phyloP scores from a whole-genome alignment of 2,888 invertebrate species.

The Apoda limacodes region DNA sequence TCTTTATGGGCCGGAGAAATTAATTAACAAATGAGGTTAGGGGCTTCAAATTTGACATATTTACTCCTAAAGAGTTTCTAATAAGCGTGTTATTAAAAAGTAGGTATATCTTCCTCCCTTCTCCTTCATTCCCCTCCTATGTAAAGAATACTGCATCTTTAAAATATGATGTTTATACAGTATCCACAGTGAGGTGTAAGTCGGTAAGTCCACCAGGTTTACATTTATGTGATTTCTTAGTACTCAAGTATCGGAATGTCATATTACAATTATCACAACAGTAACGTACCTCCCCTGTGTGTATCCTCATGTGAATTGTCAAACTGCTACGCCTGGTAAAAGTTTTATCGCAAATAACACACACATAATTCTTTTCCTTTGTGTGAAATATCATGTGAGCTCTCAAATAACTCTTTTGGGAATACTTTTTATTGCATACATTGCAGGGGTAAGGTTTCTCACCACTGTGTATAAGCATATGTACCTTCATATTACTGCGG shows the following conservation, averaged over 20 bases:
- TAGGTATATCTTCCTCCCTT: too few relatives aligned
- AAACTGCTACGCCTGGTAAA: constrained; percentile 1
- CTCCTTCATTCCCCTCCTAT: too few relatives aligned
- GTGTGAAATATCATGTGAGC: constrained; percentile 6
- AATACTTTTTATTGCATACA: constrained; percentile 2
- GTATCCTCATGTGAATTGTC: not conserved
- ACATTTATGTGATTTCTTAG: too few relatives aligned
- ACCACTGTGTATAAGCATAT: constrained; percentile 5
- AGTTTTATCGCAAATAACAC: constrained; percentile 1
- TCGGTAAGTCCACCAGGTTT: too few relatives aligned
- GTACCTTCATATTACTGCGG: constrained; percentile 1
- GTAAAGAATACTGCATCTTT: too few relatives aligned
- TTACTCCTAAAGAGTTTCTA: too few relatives aligned
- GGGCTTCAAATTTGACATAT: too few relatives aligned
- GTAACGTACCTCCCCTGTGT: constrained; percentile 4
- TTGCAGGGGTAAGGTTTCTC: constrained; percentile 1
- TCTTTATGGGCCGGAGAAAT: too few relatives aligned
- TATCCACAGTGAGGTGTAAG: too few relatives aligned
- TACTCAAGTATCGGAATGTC: constrained; percentile 2
- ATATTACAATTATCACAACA: not conserved
- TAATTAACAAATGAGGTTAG: too few relatives aligned
- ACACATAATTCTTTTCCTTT: not conserved
- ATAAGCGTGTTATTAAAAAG: too few relatives aligned
- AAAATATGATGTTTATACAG: too few relatives aligned
- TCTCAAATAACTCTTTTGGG: not conserved